These are phyloP conservation scores for Thalassarche chlororhynchos DNA, from an alignment of 2,113 vertebrate species.

Conservation along the genomic window DNA sequence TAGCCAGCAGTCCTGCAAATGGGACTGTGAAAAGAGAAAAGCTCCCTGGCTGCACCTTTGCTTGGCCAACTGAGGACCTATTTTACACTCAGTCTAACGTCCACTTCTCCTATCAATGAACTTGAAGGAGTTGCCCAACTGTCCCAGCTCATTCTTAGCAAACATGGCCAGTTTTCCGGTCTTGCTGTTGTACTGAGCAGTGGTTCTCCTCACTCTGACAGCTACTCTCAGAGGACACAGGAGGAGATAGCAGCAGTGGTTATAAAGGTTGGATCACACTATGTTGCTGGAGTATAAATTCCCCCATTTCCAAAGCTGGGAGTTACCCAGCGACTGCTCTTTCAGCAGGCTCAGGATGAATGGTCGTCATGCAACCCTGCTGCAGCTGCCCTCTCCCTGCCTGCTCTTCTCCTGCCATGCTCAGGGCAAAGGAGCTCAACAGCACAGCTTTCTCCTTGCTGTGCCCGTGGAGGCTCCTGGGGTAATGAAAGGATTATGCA, in stretches of 20 bases:
- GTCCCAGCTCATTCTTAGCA: background rate
- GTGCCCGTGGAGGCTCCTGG: background rate
- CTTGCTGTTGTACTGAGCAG: background rate
- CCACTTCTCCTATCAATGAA: background rate
- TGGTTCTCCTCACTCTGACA: background rate
- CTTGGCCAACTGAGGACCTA: background rate
- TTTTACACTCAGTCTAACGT: background rate
- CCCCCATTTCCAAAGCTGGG: background rate
- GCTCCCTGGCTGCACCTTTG: background rate
- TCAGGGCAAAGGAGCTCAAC: background rate
- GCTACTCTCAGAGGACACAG: background rate
- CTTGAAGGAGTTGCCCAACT: background rate
- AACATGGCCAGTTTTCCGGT: background rate
- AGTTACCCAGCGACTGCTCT: background rate
- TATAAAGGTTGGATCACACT: background rate
- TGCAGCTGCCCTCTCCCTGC: background rate
- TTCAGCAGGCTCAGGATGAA: background rate
- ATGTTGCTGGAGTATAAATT: background rate
- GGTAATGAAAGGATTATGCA: background rate
- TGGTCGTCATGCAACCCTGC: fast-evolving
- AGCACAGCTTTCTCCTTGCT: background rate
- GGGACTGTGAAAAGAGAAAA: background rate
- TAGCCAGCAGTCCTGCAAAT: background rate
- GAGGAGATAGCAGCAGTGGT: background rate
- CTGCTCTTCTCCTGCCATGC: background rate